Percentiles rank a stretch among this genome's conserved stretches.
Evolutionary conservation across 2,113 vertebrate species (phyloP).

Genomic region (Salvelinus namaycush): DNA sequence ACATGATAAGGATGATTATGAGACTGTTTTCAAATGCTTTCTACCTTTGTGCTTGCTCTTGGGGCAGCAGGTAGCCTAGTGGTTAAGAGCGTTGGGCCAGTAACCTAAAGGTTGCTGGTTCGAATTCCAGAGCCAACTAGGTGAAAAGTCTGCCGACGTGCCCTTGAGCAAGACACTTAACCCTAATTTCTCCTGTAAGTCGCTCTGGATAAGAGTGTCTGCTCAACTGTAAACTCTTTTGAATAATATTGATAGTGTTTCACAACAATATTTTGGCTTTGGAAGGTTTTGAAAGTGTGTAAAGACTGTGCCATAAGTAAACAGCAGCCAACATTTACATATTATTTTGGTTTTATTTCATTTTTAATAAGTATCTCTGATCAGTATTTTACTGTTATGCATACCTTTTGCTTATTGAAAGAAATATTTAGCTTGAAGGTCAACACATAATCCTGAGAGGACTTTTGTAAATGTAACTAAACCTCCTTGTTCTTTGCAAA

Average conservation of each 20-base stretch:
- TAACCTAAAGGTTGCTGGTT: too few relatives aligned
- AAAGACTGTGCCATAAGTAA: conserved; percentile 69
- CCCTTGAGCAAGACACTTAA: too few relatives aligned
- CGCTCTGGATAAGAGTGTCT: too few relatives aligned
- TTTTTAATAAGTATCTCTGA: conserved; percentile 79
- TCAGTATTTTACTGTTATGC: conserved; percentile 81
- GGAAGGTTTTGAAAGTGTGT: conserved; percentile 55
- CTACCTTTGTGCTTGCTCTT: conserved; percentile 68
- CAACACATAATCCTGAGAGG: conserved; percentile 49
- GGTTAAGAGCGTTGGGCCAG: too few relatives aligned
- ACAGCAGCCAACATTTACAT: conserved; percentile 70
- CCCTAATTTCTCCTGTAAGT: too few relatives aligned
- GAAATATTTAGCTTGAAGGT: conserved; percentile 70
- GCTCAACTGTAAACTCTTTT: conserved; percentile 14
- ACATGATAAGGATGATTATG: conserved; percentile 64
- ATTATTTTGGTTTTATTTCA: conserved; percentile 63
- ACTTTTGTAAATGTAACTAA: conserved; percentile 66
- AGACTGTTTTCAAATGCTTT: conserved; percentile 73
- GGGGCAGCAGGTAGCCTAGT: too few relatives aligned
- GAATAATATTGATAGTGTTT: conserved; percentile 52
- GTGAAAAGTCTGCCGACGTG: too few relatives aligned
- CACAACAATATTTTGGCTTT: conserved; percentile 36
- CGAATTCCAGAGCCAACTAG: too few relatives aligned
- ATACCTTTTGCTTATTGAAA: conserved; percentile 74
- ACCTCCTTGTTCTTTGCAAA: conserved; percentile 58